Base-by-base conservation (phyloP, 2,888 invertebrate species). In the Caenorhabditis becei region DNA sequence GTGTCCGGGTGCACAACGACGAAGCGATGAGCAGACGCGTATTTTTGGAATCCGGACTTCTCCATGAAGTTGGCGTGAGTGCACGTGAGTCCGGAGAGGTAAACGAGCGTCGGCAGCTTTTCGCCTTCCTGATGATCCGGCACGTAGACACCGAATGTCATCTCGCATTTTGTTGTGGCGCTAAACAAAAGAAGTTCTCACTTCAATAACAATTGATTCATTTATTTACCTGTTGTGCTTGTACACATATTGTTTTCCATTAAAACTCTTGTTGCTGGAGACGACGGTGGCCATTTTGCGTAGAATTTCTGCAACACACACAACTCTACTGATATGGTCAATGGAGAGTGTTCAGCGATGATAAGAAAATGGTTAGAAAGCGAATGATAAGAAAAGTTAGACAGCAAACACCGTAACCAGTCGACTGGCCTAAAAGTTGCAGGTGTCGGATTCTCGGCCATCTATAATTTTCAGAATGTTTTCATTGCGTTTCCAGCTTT, bases 1-100 rank as follows among this genome's bases (percentile, higher is more conserved):
- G 98, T 99, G 91, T 99, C 99, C 0, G 98, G 97, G 78, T 95
- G 95, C 2, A 99, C 95, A 66, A 99, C 94, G 82, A 96, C 94
- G 2, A 99, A 32, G n/a, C 86, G 77, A 47, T 84, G 67, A n/a
- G 82, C 51, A 11, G 83, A 83, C 4, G 98, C 98, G 92, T 95
- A 94, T 92, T 94, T 94, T 93, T 99, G 99, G 81, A 95, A 95
- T n/a, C 97, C 97, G 56, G 96, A 94, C 92, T 99, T 99, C 63
- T 95, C 94, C 83, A 97, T 95, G 91, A 98, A 97, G 93, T 99
- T 99, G 90, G 95, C 95, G 92, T 99, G 97, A 14, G 94, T 96
- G 92, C 98, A 98, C 0, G 95, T 95, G 35, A 98, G 93, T 0
- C 86, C 86, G 1, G 91, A 91, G 10, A 90, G 83, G 61, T 86